These are phyloP conservation scores for Chondrosia reniformis DNA, from an alignment of 37 sponge, comb jelly and placozoan genomes.

Conservation along the genomic window DNA sequence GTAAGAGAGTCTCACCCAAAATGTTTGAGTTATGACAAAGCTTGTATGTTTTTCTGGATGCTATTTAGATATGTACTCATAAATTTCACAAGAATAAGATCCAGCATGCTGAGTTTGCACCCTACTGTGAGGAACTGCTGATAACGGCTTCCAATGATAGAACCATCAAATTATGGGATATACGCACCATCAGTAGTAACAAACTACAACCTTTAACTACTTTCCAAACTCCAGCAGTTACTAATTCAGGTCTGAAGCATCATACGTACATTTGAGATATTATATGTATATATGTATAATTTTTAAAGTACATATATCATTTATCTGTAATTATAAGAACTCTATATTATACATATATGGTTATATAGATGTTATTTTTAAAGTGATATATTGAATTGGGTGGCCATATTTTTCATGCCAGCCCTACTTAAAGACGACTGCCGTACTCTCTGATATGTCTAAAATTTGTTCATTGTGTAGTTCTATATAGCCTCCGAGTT, in stretches of 20 bases:
- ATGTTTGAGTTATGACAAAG: no score
- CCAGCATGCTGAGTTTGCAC: conserved; percentile 55
- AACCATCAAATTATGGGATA: conserved; percentile 53
- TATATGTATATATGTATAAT: not conserved
- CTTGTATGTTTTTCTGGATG: not conserved
- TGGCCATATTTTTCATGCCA: no score
- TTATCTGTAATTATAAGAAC: no score
- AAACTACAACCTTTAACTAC: not conserved
- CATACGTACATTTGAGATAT: not conserved
- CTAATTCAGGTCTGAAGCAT: not conserved
- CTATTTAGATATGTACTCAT: not conserved
- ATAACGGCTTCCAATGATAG: conserved; percentile 55
- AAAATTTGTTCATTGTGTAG: no score
- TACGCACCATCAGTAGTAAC: conserved; percentile 21
- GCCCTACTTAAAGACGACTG: no score
- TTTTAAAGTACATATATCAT: no score
- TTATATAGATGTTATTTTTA: no score
- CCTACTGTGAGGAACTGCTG: conserved; percentile 25
- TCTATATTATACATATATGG: no score
- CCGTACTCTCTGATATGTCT: no score
- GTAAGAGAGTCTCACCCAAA: no score
- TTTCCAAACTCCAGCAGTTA: not conserved
- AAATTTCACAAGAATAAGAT: conserved; percentile 56
- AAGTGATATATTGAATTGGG: no score
- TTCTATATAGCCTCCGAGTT: no score